These are phyloP conservation scores for Epizoanthus scotinus DNA, from an alignment of 92 coral and sea anemone genomes.

Conservation along the genomic window DNA sequence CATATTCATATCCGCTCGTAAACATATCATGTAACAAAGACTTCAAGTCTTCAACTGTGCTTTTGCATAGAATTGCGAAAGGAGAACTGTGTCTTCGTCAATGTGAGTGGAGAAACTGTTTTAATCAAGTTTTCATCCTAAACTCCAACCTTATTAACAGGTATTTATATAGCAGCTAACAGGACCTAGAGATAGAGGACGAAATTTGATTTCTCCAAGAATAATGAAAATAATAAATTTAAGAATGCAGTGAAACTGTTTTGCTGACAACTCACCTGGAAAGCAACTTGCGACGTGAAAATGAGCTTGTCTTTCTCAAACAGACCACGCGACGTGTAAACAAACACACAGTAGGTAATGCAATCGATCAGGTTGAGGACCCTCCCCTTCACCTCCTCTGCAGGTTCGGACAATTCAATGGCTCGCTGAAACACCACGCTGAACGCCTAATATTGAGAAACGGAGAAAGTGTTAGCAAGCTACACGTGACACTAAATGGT, in stretches of 20 bases:
- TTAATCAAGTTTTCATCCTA: no score
- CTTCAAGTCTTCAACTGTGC: not conserved
- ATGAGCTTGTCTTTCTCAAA: slow-evolving; percentile 97
- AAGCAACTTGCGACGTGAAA: slow-evolving; percentile 98
- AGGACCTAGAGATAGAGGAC: no score
- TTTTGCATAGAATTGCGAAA: no score
- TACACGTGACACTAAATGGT: not conserved
- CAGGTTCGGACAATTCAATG: slow-evolving; percentile 90
- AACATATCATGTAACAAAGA: no score
- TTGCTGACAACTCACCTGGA: slow-evolving; percentile 69
- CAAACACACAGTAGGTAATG: slow-evolving; percentile 94
- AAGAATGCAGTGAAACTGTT: not conserved
- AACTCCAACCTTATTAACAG: no score
- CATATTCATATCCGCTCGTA: no score
- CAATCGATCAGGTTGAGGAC: slow-evolving; percentile 96
- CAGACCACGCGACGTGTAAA: slow-evolving; percentile 97
- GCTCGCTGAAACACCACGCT: slow-evolving; percentile 98
- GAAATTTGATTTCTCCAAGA: no score
- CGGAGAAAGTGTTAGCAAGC: not conserved
- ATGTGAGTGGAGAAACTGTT: no score
- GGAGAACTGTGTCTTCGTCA: no score
- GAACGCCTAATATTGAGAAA: slow-evolving; percentile 74
- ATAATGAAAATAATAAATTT: no score
- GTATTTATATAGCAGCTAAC: no score
- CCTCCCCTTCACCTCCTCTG: slow-evolving; percentile 91